Evolutionary conservation across 1,140 invertebrate genomes (phyloP).

Genomic region (Drosophila persimilis): DNA sequence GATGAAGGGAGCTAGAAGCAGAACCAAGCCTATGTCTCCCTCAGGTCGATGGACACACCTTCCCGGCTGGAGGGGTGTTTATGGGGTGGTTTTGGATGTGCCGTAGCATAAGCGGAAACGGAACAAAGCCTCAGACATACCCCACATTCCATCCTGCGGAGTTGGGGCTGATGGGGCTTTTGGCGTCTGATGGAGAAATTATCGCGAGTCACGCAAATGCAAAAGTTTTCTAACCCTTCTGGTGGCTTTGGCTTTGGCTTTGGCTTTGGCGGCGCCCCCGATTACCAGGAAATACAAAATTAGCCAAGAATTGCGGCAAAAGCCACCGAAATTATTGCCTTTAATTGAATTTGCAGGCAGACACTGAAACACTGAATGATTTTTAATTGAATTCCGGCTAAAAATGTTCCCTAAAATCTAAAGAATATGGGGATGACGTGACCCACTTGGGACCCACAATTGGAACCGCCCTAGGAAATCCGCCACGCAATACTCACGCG

Average conservation of each 20-base stretch:
- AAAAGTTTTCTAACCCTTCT: constrained; percentile 65
- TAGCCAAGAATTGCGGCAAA: constrained; percentile 68
- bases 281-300: constrained; percentile 70
- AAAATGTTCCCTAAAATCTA: constrained; percentile 35
- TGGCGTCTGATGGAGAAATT: constrained; percentile 67
- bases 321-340: constrained; percentile 54
- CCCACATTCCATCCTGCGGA: constrained; percentile 1
- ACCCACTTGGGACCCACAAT: constrained; percentile 45
- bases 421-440: constrained; percentile 32
- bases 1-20: constrained; percentile 17
- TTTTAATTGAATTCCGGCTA: constrained; percentile 59
- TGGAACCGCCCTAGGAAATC: background rate
- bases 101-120: constrained; percentile 48
- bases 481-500: constrained; percentile 32
- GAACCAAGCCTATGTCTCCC: constrained; percentile 51
- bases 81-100: constrained; percentile 11
- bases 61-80: constrained; percentile 29
- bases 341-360: constrained; percentile 66
- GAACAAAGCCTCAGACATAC: constrained; percentile 63
- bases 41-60: constrained; percentile 68
- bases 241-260: background rate
- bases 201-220: constrained; percentile 70
- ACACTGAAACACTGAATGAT: constrained; percentile 17
- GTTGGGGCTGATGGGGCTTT: constrained; percentile 25
- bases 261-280: constrained; percentile 38